Base-by-base conservation (phyloP, 2,113 vertebrate species). In the Brachypodius melanocephalos region DNA sequence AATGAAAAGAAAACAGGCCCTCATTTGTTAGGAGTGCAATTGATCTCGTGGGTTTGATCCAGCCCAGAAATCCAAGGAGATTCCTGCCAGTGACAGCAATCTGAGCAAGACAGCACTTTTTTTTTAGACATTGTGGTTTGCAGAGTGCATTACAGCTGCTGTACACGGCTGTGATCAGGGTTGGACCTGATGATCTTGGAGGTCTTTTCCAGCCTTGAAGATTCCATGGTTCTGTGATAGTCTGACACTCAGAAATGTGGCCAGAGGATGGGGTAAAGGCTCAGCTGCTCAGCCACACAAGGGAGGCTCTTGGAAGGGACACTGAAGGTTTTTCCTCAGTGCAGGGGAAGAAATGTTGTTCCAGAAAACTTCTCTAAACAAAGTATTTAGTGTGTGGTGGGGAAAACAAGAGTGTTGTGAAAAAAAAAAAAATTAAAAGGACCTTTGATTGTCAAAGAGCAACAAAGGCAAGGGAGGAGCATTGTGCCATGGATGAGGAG, bases 361-460 rank as follows among this genome's bases (percentile, higher is more conserved):
- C 59, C 63, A 66, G 73, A 66, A 86, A 83, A 79, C 9, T 2
- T 4, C 42, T 71, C 62, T 78, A 32, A 42, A 80, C 26, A 89
- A 89, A 83, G 54, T 38, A 4, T 36, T 65, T 58, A 54, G 5
- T 68, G 48, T n/a, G 8, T 32, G 22, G 16, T 43, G 54, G 18
- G 61, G 52, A 62, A 42, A 86, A 71, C n/a, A 13, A 66, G 46
- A 36, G 12, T 57, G 10, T 51, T n/a, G 72, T 63, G 55, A 42
- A 65, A 62, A 63, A 63, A 45, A 63, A 81, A 79, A 25, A 49
- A 26, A 48, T 76, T 59, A 83, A 88, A 95, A 91, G 69, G 65
- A 48, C 38, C 40, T 92, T 97, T 97, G 93, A 66, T 94, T 90
- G 46, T 67, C 52, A 42, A 71, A 90, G 10, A 26, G 2, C 63